Evolutionary conservation across 1,140 invertebrate genomes (phyloP).

Genomic region (Portunus trituberculatus): DNA sequence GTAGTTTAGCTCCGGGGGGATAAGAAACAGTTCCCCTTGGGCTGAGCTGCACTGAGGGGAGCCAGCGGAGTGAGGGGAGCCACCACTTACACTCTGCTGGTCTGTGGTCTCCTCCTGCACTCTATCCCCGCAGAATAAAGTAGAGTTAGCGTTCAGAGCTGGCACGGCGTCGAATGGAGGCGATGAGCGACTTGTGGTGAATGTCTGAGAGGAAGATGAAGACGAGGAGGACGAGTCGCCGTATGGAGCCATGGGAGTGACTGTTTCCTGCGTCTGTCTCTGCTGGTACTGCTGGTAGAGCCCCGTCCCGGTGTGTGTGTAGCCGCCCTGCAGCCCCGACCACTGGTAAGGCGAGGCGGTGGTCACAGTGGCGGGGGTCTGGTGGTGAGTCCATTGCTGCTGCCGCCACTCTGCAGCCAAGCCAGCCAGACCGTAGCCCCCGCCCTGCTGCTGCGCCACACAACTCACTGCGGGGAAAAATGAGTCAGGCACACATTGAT

Average conservation of each 20-base stretch:
- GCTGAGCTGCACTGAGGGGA: slow-evolving; percentile 43
- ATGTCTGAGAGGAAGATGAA: slow-evolving; percentile 2
- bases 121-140: not conserved
- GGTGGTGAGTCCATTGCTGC: slow-evolving; percentile 46
- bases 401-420: slow-evolving; percentile 47
- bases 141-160: not conserved
- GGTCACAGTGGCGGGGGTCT: not conserved
- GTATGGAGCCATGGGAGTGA: slow-evolving; percentile 49
- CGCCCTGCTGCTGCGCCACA: slow-evolving; percentile 4
- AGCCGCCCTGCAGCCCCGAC: slow-evolving; percentile 46
- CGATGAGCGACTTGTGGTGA: slow-evolving; percentile 43
- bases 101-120: slow-evolving; percentile 49
- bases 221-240: not conserved
- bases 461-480: slow-evolving; percentile 21
- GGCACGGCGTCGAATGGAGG: slow-evolving; percentile 7
- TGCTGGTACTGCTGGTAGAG: slow-evolving; percentile 60
- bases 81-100: slow-evolving; percentile 40
- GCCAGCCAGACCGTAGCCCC: slow-evolving; percentile 33
- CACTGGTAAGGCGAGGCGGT: slow-evolving; percentile 58
- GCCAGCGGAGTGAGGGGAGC: slow-evolving; percentile 55
- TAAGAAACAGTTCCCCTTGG: slow-evolving; percentile 17
- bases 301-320: slow-evolving; percentile 30
- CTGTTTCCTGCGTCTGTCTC: slow-evolving; percentile 32
- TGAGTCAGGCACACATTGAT: no score
- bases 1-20: slow-evolving; percentile 58